phyloP scores from a whole-genome alignment of 2,888 invertebrate genomes.

The Atethmia centrago region DNA sequence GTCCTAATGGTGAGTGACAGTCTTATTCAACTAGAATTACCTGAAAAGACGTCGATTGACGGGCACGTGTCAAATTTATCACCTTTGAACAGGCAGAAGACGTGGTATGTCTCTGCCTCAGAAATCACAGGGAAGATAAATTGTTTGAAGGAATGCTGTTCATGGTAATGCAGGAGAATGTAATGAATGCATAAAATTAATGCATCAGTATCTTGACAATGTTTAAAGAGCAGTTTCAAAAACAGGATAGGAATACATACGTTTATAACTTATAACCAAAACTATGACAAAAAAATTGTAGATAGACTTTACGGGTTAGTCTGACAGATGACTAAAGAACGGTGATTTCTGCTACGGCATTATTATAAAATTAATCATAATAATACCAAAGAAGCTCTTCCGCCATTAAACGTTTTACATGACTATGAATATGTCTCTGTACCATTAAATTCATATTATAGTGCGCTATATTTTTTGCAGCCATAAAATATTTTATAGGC shows the following conservation, averaged over 20 bases:
- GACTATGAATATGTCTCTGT: slow-evolving; percentile 46
- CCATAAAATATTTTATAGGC: slow-evolving; percentile 73
- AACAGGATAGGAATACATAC: no score
- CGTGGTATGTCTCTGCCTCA: slow-evolving; percentile 40
- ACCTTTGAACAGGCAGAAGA: slow-evolving; percentile 50
- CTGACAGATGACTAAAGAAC: not conserved
- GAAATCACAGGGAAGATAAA: slow-evolving; percentile 59
- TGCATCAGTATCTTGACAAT: not conserved
- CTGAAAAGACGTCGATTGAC: slow-evolving; percentile 70
- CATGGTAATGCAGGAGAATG: slow-evolving; percentile 11
- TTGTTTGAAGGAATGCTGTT: slow-evolving; percentile 43
- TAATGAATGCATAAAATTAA: not conserved
- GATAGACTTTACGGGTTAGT: not conserved
- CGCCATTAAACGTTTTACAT: slow-evolving; percentile 44
- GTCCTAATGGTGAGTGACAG: slow-evolving; percentile 70
- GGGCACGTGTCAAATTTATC: slow-evolving; percentile 74
- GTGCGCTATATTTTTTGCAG: slow-evolving; percentile 60
- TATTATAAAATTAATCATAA: slow-evolving; percentile 12
- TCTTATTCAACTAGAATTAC: slow-evolving; percentile 72
- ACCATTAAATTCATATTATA: slow-evolving; percentile 62
- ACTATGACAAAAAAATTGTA: no score
- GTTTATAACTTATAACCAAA: no score
- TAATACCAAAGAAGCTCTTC: not conserved
- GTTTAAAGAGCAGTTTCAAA: not conserved
- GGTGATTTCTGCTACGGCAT: not conserved